Evolutionary conservation across 2,888 invertebrate species (phyloP).

Genomic region (Disparrhopalites patrizii): DNA sequence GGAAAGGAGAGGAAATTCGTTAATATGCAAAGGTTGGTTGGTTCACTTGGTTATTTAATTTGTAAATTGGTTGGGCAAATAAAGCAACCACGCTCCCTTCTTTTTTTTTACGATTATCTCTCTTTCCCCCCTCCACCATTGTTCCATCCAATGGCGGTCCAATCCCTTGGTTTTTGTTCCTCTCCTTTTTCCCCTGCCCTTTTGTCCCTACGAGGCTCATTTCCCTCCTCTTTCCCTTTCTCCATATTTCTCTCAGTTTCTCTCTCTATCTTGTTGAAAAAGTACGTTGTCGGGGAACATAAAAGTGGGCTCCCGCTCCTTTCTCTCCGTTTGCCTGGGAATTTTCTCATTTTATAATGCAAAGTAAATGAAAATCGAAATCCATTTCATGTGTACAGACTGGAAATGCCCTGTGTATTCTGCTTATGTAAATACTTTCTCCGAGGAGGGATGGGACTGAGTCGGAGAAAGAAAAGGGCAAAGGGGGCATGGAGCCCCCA

Average conservation of each 20-base stretch:
- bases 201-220: background rate
- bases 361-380: background rate
- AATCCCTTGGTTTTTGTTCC: background rate
- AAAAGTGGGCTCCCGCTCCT: too few species aligned
- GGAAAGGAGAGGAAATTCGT: too few species aligned
- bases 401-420: too few species aligned
- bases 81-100: background rate
- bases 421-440: too few species aligned
- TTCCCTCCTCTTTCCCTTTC: background rate
- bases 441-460: too few species aligned
- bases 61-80: constrained; percentile 5
- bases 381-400: too few species aligned
- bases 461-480: too few species aligned
- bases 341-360: constrained; percentile 1
- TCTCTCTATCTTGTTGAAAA: too few species aligned
- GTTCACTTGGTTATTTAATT: constrained; percentile 11
- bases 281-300: too few species aligned
- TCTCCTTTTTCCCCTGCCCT: background rate
- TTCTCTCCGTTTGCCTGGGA: too few species aligned
- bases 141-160: background rate
- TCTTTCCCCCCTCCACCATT: background rate
- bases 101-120: background rate
- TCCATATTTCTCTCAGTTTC: background rate
- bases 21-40: background rate
- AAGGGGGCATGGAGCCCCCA: too few species aligned